phyloP scores from a whole-genome alignment of 2,797 vertebrate species.

The Neosilurus mollespiculum region DNA sequence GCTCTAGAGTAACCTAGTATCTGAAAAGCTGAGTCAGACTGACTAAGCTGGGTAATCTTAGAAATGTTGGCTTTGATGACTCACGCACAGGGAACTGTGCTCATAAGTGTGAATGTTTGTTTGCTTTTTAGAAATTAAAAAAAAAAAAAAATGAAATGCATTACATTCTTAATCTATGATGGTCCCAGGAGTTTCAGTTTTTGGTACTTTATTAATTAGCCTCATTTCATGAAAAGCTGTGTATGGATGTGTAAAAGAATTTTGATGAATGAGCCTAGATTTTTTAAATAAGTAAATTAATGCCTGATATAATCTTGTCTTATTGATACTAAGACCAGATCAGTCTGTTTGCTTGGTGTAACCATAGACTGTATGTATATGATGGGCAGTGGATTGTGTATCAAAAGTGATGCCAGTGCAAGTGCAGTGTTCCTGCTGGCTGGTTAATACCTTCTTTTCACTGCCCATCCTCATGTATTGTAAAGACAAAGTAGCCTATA shows the following conservation, averaged over 20 bases:
- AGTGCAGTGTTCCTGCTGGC: too few relatives aligned
- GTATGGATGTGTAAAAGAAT: background rate
- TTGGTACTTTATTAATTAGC: background rate
- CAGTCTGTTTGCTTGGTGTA: slow-evolving; percentile 17
- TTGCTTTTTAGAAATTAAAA: background rate
- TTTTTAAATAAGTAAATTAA: slow-evolving; percentile 1
- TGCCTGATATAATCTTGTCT: slow-evolving; percentile 21
- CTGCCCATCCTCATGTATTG: too few relatives aligned
- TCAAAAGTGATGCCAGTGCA: too few relatives aligned
- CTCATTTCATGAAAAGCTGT: background rate
- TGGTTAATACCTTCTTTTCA: too few relatives aligned
- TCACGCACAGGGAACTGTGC: slow-evolving; percentile 26
- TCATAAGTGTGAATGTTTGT: slow-evolving; percentile 9
- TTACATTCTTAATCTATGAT: background rate
- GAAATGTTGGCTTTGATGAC: slow-evolving; percentile 22
- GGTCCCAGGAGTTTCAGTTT: background rate
- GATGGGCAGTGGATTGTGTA: too few relatives aligned
- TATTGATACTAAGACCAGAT: slow-evolving; percentile 25
- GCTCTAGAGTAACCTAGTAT: slow-evolving; percentile 3
- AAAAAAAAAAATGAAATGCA: background rate
- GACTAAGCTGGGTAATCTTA: slow-evolving; percentile 27
- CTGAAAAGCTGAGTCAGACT: slow-evolving; percentile 23
- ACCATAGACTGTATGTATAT: too few relatives aligned
- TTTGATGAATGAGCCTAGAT: background rate
- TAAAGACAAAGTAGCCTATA: too few relatives aligned